phyloP scores from a whole-genome alignment of 2,888 invertebrate species.

The Invenusta paracnida region DNA sequence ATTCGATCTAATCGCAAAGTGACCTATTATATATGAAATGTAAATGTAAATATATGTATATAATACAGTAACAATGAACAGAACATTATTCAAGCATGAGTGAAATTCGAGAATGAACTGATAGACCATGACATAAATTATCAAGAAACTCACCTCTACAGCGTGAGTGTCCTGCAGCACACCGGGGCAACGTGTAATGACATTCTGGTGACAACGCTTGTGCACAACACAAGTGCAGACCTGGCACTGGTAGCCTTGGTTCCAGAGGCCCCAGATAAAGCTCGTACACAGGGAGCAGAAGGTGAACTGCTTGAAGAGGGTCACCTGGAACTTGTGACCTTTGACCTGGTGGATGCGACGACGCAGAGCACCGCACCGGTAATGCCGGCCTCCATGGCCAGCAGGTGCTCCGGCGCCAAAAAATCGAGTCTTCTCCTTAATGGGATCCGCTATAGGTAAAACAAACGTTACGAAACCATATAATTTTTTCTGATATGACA shows the following conservation, averaged over 20 bases:
- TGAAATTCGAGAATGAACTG: too few species aligned
- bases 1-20: too few species aligned
- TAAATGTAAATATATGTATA: too few species aligned
- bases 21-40: too few species aligned
- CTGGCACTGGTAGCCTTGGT: constrained; percentile 65
- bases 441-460: not conserved
- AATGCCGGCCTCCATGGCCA: constrained; percentile 30
- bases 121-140: too few species aligned
- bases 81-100: too few species aligned
- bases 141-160: constrained; percentile 35
- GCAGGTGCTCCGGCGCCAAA: not conserved
- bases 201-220: constrained; percentile 91
- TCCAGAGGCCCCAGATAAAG: constrained; percentile 83
- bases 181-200: constrained; percentile 96
- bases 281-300: constrained; percentile 98
- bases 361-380: constrained; percentile 87
- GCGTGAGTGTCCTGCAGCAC: constrained; percentile 66
- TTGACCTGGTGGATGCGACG: constrained; percentile 90
- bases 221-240: constrained; percentile 99
- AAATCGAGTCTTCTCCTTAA: not conserved
- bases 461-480: too few species aligned
- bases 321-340: constrained; percentile 93
- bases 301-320: constrained; percentile 93
- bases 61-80: too few species aligned
- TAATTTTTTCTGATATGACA: too few species aligned